Evolutionary conservation across 2,113 vertebrate genomes (phyloP), one percentile per base, ranked within the genome.

Genomic region (Balaenoptera acutorostrata): DNA sequence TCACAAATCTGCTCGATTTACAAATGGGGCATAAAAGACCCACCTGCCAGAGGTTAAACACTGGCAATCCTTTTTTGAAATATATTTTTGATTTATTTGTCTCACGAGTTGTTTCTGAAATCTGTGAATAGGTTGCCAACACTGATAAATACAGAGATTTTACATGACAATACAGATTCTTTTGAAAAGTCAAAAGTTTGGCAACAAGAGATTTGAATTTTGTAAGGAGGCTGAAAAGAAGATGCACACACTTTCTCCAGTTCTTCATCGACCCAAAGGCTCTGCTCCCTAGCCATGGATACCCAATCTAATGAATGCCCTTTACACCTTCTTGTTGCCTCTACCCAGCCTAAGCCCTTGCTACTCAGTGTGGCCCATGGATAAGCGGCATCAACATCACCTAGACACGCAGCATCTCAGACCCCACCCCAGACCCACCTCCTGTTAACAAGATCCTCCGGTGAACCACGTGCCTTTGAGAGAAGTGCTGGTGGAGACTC

Each of bases 221-320:
- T 85, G n/a, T 36, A 64, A 31, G 15, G 13, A 71, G 39, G 29
- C 33, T 87, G 1, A 36, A 61, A 36, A 68, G 68, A 49, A 89
- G 39, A 49, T 23, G 1, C 0, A 1, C 0, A 2, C 8, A 2
- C 5, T 8, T 61, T 61, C 33, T 83, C 31, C 49, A 17, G 25
- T 10, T 91, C 33, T 68, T n/a, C 6, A 27, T 0, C 7, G 49
- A 66, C 18, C 1, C 0, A 1, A 8, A 29, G n/a, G 2, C 1
- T 49, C 41, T 63, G 31, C 27, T 4, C 6, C 25, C 1, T 15
- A 21, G 31, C 21, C 3, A n/a, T 1, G 23, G 0, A 1, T 0
- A 25, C 14, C 17, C 55, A 21, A 5, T 0, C 20, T n/a, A 29
- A 0, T 2, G 1, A 29, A 7, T 0, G 39, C 3, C 2, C 33